A percentile compares a stretch with the other conserved stretches of the same genome.
phyloP scores from a whole-genome alignment of 2,888 invertebrate species.

The Conistra vaccinii region DNA sequence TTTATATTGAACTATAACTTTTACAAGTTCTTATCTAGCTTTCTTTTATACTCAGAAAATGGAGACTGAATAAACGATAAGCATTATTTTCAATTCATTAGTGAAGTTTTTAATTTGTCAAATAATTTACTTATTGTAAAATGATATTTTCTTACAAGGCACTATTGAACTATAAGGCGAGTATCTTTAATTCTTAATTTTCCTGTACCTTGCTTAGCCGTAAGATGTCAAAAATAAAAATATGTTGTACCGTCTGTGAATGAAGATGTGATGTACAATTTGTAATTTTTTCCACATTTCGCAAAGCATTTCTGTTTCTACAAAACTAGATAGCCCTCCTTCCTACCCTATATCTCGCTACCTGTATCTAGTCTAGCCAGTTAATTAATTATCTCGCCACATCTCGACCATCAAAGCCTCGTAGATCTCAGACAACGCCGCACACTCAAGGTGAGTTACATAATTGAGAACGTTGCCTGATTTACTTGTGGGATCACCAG shows the following conservation, averaged over 20 bases:
- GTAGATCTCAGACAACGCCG: neutral
- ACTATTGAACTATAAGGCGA: too few species aligned
- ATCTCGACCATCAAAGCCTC: constrained; percentile 8
- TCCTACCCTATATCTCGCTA: neutral
- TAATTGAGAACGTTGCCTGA: constrained; percentile 20
- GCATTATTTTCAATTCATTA: neutral
- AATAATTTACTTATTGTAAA: neutral
- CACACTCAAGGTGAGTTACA: constrained; percentile 7
- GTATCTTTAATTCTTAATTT: too few species aligned
- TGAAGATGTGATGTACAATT: too few species aligned
- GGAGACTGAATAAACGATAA: neutral
- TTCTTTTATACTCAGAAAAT: neutral
- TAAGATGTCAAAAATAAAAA: too few species aligned
- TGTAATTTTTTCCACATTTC: neutral
- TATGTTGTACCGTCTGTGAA: too few species aligned
- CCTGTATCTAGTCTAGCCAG: neutral
- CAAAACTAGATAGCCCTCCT: neutral
- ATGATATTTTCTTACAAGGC: too few species aligned
- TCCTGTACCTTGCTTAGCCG: too few species aligned
- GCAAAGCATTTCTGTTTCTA: neutral
- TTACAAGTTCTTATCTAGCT: neutral
- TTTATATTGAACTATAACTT: constrained; percentile 19
- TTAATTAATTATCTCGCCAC: constrained; percentile 13
- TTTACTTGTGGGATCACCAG: neutral
- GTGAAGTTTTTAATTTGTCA: neutral